Evolutionary conservation across 2,113 vertebrate species (phyloP).

Genomic region (Centropristis striata): DNA sequence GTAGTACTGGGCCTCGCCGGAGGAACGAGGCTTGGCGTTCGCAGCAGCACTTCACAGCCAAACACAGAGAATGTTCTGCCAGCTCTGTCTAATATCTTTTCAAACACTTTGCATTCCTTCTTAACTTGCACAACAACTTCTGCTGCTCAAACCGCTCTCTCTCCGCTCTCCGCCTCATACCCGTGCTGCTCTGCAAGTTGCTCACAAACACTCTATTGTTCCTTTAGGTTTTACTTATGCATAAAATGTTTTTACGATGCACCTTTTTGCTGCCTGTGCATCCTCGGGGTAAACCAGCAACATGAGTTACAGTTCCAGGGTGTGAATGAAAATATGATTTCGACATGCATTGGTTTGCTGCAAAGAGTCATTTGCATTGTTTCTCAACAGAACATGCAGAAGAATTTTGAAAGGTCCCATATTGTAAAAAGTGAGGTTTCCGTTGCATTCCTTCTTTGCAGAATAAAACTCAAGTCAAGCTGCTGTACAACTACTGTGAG

Average conservation of each 20-base stretch:
- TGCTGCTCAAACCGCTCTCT: conserved; percentile 49
- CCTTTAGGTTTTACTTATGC: conserved; percentile 36
- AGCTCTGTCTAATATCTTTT: conserved; percentile 77
- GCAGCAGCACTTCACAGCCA: conserved; percentile 71
- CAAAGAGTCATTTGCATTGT: neutral
- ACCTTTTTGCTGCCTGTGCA: conserved; percentile 45
- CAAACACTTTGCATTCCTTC: conserved; percentile 78
- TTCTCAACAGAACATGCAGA: neutral
- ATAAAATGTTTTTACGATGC: conserved; percentile 48
- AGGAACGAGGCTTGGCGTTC: conserved; percentile 72
- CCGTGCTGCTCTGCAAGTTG: conserved; percentile 51
- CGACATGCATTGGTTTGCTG: neutral
- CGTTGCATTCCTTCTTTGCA: no score
- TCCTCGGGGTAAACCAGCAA: conserved; percentile 47
- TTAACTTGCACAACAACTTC: conserved; percentile 78
- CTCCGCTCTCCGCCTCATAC: conserved; percentile 33
- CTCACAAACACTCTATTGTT: conserved; percentile 72
- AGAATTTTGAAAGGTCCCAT: neutral
- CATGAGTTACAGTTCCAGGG: conserved; percentile 17
- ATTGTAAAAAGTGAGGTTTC: no score
- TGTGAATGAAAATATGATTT: conserved; percentile 35
- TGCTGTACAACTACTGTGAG: no score
- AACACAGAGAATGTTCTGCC: conserved; percentile 79
- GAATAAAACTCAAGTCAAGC: no score
- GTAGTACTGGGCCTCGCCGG: conserved; percentile 55